Evolutionary conservation across 1,140 invertebrate species (phyloP).

Genomic region (Bradysia coprophila): DNA sequence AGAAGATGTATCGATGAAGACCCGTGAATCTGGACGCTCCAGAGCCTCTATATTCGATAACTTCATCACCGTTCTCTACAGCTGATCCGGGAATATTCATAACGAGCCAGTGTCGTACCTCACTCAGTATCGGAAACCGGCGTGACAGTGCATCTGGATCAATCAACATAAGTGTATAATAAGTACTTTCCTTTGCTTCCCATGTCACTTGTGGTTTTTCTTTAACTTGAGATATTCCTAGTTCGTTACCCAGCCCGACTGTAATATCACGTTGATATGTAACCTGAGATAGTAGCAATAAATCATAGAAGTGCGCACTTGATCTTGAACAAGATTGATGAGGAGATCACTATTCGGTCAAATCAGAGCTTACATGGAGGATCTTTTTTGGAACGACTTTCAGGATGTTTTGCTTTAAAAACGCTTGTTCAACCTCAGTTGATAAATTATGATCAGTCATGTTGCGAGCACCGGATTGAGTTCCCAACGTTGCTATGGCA

Average conservation of each 20-base stretch:
- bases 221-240: neutral
- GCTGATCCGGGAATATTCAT: conserved; percentile 34
- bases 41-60: conserved; percentile 34
- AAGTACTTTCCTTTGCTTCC: neutral
- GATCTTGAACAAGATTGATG: neutral
- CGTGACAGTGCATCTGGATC: conserved; percentile 34
- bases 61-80: conserved; percentile 28
- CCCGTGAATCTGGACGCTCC: conserved; percentile 22
- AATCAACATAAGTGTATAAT: neutral
- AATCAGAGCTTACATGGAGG: neutral
- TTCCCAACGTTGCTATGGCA: too few relatives aligned
- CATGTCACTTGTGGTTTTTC: neutral
- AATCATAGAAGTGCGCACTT: neutral
- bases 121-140: conserved; percentile 18
- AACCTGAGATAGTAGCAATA: neutral
- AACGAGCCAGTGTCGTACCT: conserved; percentile 38
- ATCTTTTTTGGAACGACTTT: neutral
- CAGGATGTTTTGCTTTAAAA: neutral
- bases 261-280: neutral
- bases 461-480: too few relatives aligned
- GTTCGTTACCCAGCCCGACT: neutral
- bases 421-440: neutral
- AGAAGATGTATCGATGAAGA: conserved; percentile 43
- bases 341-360: too few relatives aligned
- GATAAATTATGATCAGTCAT: neutral